Conservation (phyloP, 2,888 invertebrate species). For the Matsumyia berberina region DNA sequence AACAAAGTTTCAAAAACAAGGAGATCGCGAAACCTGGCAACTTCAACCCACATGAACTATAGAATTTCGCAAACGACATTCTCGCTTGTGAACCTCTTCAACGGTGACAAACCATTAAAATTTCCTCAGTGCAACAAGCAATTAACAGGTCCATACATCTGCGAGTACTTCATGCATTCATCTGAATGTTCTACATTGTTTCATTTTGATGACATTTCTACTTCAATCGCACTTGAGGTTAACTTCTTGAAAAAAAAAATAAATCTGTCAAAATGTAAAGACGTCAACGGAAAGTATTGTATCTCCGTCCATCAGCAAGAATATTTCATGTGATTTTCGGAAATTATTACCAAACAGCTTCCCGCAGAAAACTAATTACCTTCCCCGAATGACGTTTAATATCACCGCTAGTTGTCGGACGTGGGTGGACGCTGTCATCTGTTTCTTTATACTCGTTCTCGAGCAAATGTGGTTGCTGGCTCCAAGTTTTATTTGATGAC, state of each 20-base stretch:
- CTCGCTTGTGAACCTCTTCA: background rate
- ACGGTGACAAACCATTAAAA: constrained; percentile 2
- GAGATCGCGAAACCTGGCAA: too few species aligned
- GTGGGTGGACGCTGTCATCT: constrained; percentile 14
- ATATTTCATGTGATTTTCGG: constrained; percentile 7
- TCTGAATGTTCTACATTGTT: background rate
- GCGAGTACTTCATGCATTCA: background rate
- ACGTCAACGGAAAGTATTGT: background rate
- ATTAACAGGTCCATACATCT: background rate
- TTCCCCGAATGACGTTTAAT: constrained; percentile 3
- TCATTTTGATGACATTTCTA: background rate
- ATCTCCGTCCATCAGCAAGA: background rate
- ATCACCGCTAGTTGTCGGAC: background rate
- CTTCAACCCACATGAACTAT: too few species aligned
- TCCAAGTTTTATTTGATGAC: constrained; percentile 5
- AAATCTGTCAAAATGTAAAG: background rate
- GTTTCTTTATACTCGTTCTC: background rate
- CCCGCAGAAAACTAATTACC: constrained; percentile 10
- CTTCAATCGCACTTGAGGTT: background rate
- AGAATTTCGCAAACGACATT: constrained; percentile 2
- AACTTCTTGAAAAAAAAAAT: background rate
- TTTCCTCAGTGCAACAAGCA: background rate
- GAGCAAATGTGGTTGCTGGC: constrained; percentile 1
- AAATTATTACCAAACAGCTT: constrained; percentile 1
- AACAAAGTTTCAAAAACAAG: too few species aligned